Percentiles rank a stretch among this genome's conserved stretches.
phyloP scores from a whole-genome alignment of 2,888 invertebrate species.

The Troides oblongomaculatus region DNA sequence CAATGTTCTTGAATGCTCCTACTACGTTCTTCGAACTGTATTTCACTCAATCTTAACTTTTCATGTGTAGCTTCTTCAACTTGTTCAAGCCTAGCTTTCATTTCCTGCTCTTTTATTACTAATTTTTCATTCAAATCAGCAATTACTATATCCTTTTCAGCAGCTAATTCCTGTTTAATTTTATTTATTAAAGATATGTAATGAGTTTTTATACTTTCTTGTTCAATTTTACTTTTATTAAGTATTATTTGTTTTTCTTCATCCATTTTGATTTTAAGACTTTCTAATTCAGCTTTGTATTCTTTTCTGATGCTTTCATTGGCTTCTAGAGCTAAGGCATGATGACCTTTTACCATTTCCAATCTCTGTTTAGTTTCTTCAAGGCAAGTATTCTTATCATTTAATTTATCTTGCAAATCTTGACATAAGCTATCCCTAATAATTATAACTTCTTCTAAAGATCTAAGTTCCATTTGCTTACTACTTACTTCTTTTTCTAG shows the following conservation, averaged over 20 bases:
- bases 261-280: constrained; percentile 65
- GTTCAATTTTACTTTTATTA: constrained; percentile 59
- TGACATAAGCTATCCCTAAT: constrained; percentile 71
- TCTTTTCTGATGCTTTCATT: constrained; percentile 75
- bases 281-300: constrained; percentile 71
- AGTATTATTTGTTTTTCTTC: constrained; percentile 69
- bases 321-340: constrained; percentile 71
- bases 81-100: constrained; percentile 72
- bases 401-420: constrained; percentile 69
- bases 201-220: constrained; percentile 59
- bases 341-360: constrained; percentile 76
- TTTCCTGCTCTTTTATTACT: constrained; percentile 59
- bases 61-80: constrained; percentile 69
- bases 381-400: constrained; percentile 54
- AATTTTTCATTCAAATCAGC: constrained; percentile 60
- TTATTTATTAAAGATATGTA: constrained; percentile 58
- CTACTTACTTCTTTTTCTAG: constrained; percentile 63
- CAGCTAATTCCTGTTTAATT: constrained; percentile 56
- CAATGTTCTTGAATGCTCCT: constrained; percentile 62
- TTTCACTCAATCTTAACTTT: constrained; percentile 69
- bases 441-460: constrained; percentile 67
- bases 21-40: constrained; percentile 72
- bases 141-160: constrained; percentile 62
- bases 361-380: constrained; percentile 69
- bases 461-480: constrained; percentile 67